These are phyloP conservation scores for Heterochromis multidens DNA, from an alignment of 2,113 vertebrate species.

Conservation along the genomic window DNA sequence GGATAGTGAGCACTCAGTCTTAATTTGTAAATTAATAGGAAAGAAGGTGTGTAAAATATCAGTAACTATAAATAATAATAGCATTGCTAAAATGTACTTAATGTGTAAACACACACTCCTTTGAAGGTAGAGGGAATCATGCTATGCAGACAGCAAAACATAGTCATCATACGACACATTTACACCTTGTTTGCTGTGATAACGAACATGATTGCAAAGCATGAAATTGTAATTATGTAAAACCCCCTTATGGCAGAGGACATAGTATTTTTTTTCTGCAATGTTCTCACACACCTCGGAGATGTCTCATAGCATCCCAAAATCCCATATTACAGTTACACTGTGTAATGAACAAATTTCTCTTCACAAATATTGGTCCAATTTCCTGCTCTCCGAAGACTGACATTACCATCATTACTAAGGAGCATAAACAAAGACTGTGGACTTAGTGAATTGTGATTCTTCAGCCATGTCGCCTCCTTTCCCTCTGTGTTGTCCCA, in stretches of 20 bases:
- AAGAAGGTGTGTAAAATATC: not conserved
- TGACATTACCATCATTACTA: constrained; percentile 31
- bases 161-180: not conserved
- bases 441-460: constrained; percentile 34
- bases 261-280: not conserved
- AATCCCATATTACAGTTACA: not conserved
- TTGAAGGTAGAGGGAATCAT: not conserved
- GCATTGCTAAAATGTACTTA: not conserved
- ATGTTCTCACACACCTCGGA: not conserved
- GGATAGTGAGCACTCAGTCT: not conserved
- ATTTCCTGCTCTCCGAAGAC: constrained; percentile 31
- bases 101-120: not conserved
- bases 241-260: not conserved
- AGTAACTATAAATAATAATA: not conserved
- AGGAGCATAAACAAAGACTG: constrained; percentile 32
- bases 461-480: constrained; percentile 17
- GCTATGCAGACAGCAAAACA: not conserved
- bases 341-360: constrained; percentile 33
- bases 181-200: not conserved
- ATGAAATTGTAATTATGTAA: not conserved
- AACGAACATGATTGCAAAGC: not conserved
- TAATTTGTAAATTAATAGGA: not conserved
- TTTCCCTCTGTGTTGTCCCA: constrained; percentile 5
- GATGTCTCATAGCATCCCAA: not conserved
- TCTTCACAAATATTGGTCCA: constrained; percentile 44